Conservation (phyloP, 1,140 invertebrate genomes). For the Apis laboriosa region DNA sequence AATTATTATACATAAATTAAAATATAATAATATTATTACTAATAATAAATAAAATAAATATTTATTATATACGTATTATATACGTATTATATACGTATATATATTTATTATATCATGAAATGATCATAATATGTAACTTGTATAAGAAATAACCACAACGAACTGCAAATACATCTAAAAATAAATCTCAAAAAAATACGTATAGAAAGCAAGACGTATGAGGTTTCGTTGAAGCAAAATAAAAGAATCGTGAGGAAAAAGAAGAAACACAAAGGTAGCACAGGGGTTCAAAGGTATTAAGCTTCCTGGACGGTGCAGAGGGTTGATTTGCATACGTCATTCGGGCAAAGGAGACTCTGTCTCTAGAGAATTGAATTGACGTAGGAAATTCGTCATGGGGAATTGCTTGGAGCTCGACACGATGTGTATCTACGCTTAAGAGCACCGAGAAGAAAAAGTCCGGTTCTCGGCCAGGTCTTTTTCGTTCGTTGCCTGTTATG, state of each 20-base stretch:
- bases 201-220: not conserved
- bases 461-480: conserved; percentile 48
- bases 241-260: not conserved
- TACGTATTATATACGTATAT: too few species aligned
- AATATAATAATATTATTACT: too few species aligned
- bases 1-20: too few species aligned
- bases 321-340: conserved; percentile 66
- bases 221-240: not conserved
- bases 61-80: too few species aligned
- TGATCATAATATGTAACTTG: too few species aligned
- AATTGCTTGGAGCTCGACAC: conserved; percentile 58
- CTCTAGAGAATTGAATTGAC: conserved; percentile 53
- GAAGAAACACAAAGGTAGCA: not conserved
- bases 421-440: conserved; percentile 55
- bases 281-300: conserved; percentile 2
- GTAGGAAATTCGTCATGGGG: conserved; percentile 68
- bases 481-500: conserved; percentile 66
- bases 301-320: conserved; percentile 44
- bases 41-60: too few species aligned
- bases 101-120: too few species aligned
- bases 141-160: too few species aligned
- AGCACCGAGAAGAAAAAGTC: conserved; percentile 38
- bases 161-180: not conserved
- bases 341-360: conserved; percentile 48
- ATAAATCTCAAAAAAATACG: not conserved